These are phyloP conservation scores for Labrus mixtus DNA, from an alignment of 2,113 vertebrate species.

Conservation along the genomic window DNA sequence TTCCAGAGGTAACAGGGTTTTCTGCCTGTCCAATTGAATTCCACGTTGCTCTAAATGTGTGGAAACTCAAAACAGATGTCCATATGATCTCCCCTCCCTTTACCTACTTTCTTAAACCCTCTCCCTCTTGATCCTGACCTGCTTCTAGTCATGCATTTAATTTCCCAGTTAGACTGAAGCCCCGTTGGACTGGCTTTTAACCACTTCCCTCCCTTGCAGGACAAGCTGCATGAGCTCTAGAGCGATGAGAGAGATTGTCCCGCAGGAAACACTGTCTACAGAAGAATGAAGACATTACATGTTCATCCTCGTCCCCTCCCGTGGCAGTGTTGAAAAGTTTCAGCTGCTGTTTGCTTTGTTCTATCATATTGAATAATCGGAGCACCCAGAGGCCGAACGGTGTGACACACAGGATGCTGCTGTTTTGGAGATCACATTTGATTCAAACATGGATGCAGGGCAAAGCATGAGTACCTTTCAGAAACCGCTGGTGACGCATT, in stretches of 20 bases:
- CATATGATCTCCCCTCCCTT: constrained; percentile 32
- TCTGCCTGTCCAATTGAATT: constrained; percentile 71
- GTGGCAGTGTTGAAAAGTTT: not conserved
- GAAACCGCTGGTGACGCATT: constrained; percentile 56
- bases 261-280: not conserved
- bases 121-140: constrained; percentile 55
- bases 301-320: not conserved
- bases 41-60: constrained; percentile 62
- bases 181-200: constrained; percentile 41
- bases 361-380: not conserved
- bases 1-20: constrained; percentile 66
- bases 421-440: constrained; percentile 5
- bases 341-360: constrained; percentile 11
- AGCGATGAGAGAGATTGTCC: constrained; percentile 6
- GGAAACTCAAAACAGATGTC: constrained; percentile 80
- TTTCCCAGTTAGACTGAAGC: constrained; percentile 58
- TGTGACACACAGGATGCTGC: constrained; percentile 15
- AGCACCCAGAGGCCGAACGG: not conserved
- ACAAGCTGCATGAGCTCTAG: constrained; percentile 21
- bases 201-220: constrained; percentile 13
- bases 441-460: constrained; percentile 34
- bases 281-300: not conserved
- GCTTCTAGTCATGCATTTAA: constrained; percentile 73
- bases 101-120: constrained; percentile 36
- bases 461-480: constrained; percentile 29